Evolutionary conservation across 2,113 vertebrate genomes (phyloP).

Genomic region (Perccottus glenii): DNA sequence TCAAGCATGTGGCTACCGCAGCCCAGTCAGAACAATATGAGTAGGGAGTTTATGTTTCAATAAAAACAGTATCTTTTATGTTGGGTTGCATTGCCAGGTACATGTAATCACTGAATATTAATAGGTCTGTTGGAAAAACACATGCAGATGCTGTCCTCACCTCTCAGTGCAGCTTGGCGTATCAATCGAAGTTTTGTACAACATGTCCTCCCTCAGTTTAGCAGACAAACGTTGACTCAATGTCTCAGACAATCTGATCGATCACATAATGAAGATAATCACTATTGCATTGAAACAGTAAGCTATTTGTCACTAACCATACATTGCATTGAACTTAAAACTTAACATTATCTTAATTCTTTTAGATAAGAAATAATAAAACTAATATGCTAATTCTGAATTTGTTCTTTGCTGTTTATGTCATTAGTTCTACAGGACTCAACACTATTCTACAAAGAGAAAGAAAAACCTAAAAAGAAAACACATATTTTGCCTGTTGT

Average conservation of each 20-base stretch:
- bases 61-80: conserved; percentile 18
- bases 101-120: conserved; percentile 12
- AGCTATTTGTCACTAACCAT: too few relatives aligned
- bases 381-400: too few relatives aligned
- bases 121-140: too few relatives aligned
- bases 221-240: conserved; percentile 54
- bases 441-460: conserved; percentile 12
- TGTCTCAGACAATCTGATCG: conserved; percentile 52
- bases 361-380: too few relatives aligned
- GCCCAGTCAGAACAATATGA: conserved; percentile 37
- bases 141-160: too few relatives aligned
- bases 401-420: too few relatives aligned
- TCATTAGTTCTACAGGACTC: neutral
- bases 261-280: neutral
- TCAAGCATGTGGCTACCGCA: conserved; percentile 34
- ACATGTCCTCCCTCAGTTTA: conserved; percentile 69
- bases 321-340: too few relatives aligned
- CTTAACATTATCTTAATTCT: too few relatives aligned
- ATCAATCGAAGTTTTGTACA: conserved; percentile 51
- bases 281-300: too few relatives aligned
- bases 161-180: conserved; percentile 40
- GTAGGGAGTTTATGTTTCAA: conserved; percentile 36
- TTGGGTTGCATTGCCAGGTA: conserved; percentile 3
- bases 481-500: conserved; percentile 27
- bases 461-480: conserved; percentile 36